Conservation (phyloP, 2,113 vertebrate species). For the Colossoma macropomum region DNA sequence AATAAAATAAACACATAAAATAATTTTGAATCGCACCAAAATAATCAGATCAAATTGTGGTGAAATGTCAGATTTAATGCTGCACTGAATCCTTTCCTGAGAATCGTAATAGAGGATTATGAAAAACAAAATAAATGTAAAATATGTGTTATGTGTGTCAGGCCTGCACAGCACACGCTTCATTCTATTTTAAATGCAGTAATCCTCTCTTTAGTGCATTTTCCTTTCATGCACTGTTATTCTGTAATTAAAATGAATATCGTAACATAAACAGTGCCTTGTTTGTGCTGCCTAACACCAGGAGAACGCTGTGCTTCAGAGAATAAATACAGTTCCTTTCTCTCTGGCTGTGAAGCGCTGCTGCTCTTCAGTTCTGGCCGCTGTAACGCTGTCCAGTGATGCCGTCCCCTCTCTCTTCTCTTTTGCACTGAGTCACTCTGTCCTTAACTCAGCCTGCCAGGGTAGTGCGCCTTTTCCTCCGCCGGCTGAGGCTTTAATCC, state of each 20-base stretch:
- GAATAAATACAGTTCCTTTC: not conserved
- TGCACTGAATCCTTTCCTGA: too few relatives aligned
- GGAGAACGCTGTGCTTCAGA: not conserved
- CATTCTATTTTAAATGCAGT: not conserved
- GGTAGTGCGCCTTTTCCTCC: not conserved
- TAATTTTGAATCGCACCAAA: too few relatives aligned
- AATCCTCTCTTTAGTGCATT: too few relatives aligned
- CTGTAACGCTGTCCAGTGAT: not conserved
- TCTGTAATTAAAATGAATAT: not conserved
- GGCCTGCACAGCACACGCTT: not conserved
- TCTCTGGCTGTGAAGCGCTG: not conserved
- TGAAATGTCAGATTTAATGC: too few relatives aligned
- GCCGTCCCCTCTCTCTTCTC: not conserved
- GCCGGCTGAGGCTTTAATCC: not conserved
- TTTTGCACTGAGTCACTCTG: not conserved
- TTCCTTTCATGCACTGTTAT: not conserved
- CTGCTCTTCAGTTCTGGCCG: not conserved
- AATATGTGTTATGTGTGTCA: too few relatives aligned
- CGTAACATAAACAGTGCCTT: not conserved
- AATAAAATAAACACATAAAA: too few relatives aligned
- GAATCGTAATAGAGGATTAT: too few relatives aligned
- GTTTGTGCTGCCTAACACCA: not conserved
- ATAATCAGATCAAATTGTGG: too few relatives aligned
- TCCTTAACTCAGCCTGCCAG: not conserved
- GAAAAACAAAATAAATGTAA: too few relatives aligned